These are phyloP conservation scores for Cryptomyrus ogoouensis DNA, from an alignment of 2,113 vertebrate species.

Conservation along the genomic window DNA sequence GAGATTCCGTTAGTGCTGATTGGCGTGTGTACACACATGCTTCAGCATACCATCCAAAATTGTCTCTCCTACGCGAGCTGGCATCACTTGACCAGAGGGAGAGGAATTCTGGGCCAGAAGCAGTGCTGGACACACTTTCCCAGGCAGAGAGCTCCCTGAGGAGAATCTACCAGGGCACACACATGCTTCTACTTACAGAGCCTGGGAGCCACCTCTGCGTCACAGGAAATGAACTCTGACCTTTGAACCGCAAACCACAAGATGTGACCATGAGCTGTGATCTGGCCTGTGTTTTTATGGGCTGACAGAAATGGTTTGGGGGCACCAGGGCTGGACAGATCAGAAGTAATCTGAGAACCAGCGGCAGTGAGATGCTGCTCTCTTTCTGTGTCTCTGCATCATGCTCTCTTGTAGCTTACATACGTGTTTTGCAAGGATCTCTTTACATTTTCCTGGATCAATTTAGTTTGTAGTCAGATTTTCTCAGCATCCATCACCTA, in stretches of 20 bases:
- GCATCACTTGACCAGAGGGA: background rate
- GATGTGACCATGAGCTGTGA: background rate
- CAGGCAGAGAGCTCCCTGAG: conserved; percentile 16
- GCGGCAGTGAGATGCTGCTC: background rate
- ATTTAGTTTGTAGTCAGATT: background rate
- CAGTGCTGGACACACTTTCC: conserved; percentile 1
- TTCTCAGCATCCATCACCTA: background rate
- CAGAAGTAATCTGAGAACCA: background rate
- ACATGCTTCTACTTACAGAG: conserved; percentile 3
- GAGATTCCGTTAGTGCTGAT: background rate
- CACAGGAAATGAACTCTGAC: background rate
- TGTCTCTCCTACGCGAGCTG: background rate
- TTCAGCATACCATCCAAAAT: background rate
- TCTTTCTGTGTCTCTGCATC: background rate
- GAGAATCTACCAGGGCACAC: conserved; percentile 6
- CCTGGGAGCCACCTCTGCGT: background rate
- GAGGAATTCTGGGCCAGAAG: background rate
- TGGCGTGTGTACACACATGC: background rate
- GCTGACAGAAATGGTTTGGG: background rate
- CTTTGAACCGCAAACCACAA: background rate
- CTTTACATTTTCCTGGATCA: background rate
- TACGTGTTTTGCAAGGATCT: background rate
- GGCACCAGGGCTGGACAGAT: background rate
- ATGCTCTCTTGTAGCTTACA: background rate
- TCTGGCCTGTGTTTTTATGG: background rate